Percentiles rank a stretch among this genome's conserved stretches.
Conservation (phyloP, 2,797 vertebrate species). For the Notoglanidium macrostoma region DNA sequence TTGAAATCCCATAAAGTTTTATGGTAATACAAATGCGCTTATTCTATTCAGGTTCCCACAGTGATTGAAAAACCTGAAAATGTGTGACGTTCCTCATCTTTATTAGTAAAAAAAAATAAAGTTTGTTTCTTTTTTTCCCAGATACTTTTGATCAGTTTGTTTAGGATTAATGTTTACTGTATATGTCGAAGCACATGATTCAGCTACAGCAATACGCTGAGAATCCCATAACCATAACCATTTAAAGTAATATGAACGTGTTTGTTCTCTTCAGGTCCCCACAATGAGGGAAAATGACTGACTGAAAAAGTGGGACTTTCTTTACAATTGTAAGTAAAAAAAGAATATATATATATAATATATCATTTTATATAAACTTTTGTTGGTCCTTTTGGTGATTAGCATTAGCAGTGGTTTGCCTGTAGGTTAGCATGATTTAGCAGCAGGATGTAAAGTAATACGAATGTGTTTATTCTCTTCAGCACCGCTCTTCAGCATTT, state of each 20-base stretch:
- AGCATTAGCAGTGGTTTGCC: not conserved
- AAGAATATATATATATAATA: too few species aligned
- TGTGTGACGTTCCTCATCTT: not conserved
- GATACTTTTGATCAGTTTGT: not conserved
- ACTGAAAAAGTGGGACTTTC: not conserved
- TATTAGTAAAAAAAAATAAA: not conserved
- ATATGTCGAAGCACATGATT: not conserved
- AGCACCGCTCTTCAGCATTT: not conserved
- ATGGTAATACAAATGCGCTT: not conserved
- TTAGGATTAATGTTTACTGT: not conserved
- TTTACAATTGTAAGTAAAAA: not conserved
- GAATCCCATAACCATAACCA: too few species aligned
- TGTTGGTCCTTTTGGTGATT: not conserved
- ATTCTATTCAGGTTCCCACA: not conserved
- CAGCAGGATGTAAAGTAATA: not conserved
- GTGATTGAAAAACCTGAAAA: not conserved
- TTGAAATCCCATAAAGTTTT: not conserved
- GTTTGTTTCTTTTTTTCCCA: not conserved
- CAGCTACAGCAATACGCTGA: not conserved
- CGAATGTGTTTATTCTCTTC: not conserved
- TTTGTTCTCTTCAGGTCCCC: conserved; percentile 14
- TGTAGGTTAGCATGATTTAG: not conserved
- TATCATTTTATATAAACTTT: not conserved
- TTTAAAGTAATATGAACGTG: not conserved
- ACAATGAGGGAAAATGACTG: not conserved